Conservation (phyloP, 2,797 vertebrate species). For the Rousettus madagascariensis region DNA sequence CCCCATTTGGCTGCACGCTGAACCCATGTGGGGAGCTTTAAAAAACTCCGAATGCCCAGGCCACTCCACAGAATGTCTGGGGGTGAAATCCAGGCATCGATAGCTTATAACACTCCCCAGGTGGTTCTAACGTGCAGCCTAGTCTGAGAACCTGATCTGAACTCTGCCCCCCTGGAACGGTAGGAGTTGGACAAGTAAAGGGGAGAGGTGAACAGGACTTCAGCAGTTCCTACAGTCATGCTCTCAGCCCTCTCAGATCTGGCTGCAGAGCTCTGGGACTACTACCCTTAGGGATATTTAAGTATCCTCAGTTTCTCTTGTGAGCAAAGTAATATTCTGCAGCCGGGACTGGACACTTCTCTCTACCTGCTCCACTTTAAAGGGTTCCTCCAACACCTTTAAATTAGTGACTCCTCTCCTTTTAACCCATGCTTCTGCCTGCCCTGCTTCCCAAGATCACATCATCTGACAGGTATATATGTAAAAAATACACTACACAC, state of each 20-base stretch:
- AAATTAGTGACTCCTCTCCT: background rate
- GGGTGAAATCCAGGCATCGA: background rate
- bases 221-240: rapidly evolving
- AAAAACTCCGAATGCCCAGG: background rate
- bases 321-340: background rate
- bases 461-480: background rate
- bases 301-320: background rate
- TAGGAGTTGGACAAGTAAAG: background rate
- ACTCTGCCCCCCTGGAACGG: background rate
- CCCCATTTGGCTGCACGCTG: background rate
- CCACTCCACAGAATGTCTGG: background rate
- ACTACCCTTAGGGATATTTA: background rate
- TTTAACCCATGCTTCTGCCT: background rate
- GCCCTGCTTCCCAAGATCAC: background rate
- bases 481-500: background rate
- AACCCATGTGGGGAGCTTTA: background rate
- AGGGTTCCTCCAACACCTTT: background rate
- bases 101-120: background rate
- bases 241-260: background rate
- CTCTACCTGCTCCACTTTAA: background rate
- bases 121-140: background rate
- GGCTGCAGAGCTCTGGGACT: background rate
- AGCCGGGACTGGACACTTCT: background rate
- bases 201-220: background rate
- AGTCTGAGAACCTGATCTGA: background rate